A percentile compares a stretch with the other conserved stretches of the same genome.
Evolutionary conservation across 2,888 invertebrate species (phyloP).

Genomic region (Anagyrus pseudococci): DNA sequence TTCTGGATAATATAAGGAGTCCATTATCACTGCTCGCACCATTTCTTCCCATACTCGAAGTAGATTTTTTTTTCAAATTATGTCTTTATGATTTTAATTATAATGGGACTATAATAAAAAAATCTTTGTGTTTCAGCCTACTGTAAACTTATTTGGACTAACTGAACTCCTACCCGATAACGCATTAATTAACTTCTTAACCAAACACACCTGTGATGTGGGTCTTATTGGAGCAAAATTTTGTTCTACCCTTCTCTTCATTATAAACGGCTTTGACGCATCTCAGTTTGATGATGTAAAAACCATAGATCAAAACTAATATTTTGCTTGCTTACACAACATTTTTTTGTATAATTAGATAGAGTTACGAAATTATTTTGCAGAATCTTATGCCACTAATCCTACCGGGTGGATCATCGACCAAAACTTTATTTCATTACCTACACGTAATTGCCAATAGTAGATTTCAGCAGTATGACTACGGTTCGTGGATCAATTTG

Average conservation of each 20-base stretch:
- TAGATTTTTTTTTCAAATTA: conserved; percentile 48
- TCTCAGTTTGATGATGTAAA: conserved; percentile 70
- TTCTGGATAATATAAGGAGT: conserved; percentile 71
- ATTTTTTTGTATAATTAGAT: too few species aligned
- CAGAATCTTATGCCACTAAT: conserved; percentile 70
- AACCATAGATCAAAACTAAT: conserved; percentile 14
- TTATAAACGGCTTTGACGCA: conserved; percentile 75
- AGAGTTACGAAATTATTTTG: not conserved
- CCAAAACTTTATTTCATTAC: conserved; percentile 75
- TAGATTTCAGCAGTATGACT: conserved; percentile 74
- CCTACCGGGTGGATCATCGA: conserved; percentile 78
- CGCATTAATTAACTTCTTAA: conserved; percentile 68
- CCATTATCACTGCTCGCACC: conserved; percentile 74
- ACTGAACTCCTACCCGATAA: conserved; percentile 77
- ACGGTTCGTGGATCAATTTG: conserved; percentile 68
- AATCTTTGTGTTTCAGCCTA: conserved; percentile 28
- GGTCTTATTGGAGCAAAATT: conserved; percentile 64
- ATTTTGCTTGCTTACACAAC: too few species aligned
- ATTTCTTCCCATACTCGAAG: conserved; percentile 68
- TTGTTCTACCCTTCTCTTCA: conserved; percentile 78
- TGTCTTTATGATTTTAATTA: not conserved
- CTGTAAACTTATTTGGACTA: conserved; percentile 69
- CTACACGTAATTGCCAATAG: conserved; percentile 69
- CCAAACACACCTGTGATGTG: conserved; percentile 70
- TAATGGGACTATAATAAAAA: not conserved